Conservation (phyloP, 2,888 invertebrate species). For the Phania funesta region DNA sequence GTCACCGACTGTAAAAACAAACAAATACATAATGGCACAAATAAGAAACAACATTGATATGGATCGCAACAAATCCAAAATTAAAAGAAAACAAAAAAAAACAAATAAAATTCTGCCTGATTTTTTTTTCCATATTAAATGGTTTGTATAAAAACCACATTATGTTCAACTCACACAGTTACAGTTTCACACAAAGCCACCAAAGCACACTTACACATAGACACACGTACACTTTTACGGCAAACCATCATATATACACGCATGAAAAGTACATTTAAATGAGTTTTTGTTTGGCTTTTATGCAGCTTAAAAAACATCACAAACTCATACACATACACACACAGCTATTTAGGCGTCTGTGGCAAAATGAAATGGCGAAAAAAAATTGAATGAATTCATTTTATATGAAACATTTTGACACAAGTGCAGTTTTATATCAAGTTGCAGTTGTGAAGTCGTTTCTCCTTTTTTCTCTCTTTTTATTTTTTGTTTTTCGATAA, state of each 20-base stretch:
- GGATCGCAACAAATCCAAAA: constrained; percentile 19
- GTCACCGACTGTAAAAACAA: constrained; percentile 16
- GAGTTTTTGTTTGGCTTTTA: constrained; percentile 37
- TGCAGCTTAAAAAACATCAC: not conserved
- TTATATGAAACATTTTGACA: constrained; percentile 41
- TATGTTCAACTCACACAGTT: constrained; percentile 26
- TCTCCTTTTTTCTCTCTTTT: not conserved
- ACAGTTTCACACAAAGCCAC: constrained; percentile 8
- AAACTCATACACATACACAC: not conserved
- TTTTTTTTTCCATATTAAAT: constrained; percentile 56
- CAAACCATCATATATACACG: constrained; percentile 44
- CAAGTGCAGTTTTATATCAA: constrained; percentile 36
- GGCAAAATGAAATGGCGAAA: not conserved
- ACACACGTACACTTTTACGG: not conserved
- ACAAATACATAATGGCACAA: not conserved
- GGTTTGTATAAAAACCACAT: constrained; percentile 57
- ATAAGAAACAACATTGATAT: constrained; percentile 41
- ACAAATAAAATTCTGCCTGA: constrained; percentile 24
- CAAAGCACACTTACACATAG: not conserved
- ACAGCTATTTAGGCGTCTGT: constrained; percentile 46
- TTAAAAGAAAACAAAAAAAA: constrained; percentile 15
- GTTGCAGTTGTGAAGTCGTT: constrained; percentile 39
- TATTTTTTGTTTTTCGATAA: constrained; percentile 20
- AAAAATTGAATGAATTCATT: constrained; percentile 35
- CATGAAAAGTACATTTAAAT: constrained; percentile 52